Evolutionary conservation across 2,888 invertebrate species (phyloP).

Genomic region (Cylindroiulus punctatus): DNA sequence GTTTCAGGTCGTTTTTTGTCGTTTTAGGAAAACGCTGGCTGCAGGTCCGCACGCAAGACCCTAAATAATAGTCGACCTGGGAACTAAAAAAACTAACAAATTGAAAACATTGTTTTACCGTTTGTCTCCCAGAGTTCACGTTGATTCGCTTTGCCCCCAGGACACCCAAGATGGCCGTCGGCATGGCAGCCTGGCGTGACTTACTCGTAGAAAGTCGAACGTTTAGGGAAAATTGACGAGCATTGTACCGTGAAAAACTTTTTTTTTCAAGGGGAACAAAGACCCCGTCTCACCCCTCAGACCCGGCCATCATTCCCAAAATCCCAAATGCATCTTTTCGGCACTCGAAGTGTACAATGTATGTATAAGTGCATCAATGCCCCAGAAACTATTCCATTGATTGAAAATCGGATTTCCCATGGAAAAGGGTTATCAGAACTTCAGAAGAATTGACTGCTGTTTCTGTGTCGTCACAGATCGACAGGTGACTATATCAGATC

Average conservation of each 20-base stretch:
- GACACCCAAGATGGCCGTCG: conserved; percentile 7
- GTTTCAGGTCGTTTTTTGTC: not conserved
- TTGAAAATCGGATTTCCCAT: not conserved
- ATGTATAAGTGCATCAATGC: conserved; percentile 24
- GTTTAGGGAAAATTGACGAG: conserved; percentile 15
- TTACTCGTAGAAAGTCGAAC: conserved; percentile 33
- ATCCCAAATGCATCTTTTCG: conserved; percentile 10
- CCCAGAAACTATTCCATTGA: not conserved
- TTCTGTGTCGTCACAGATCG: conserved; percentile 27
- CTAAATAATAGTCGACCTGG: not conserved
- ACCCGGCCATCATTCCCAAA: too few species aligned
- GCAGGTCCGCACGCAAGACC: not conserved
- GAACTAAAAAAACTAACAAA: not conserved
- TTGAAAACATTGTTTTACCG: conserved; percentile 4
- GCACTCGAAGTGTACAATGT: too few species aligned
- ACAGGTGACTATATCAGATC: conserved; percentile 20
- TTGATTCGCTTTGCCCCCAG: not conserved
- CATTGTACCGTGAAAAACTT: not conserved
- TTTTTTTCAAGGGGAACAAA: conserved; percentile 20
- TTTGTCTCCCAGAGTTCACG: conserved; percentile 11
- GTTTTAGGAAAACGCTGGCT: not conserved
- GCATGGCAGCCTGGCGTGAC: not conserved
- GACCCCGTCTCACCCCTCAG: not conserved
- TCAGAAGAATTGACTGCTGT: not conserved
- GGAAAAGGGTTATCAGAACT: not conserved